phyloP scores from a whole-genome alignment of 1,140 invertebrate species.

The Hyles vespertilio region DNA sequence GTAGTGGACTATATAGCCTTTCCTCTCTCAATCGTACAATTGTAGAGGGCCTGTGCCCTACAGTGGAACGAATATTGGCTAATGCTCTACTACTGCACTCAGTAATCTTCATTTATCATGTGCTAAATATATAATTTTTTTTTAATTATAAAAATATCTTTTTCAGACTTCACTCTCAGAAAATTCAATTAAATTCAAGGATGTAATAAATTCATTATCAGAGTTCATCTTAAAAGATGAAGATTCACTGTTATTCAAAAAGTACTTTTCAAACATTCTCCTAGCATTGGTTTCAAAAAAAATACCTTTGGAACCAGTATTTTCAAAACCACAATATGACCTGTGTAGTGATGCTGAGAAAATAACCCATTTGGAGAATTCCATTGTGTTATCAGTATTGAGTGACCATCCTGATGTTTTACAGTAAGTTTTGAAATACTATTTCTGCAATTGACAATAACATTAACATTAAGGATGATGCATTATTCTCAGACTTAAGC shows the following conservation, averaged over 20 bases:
- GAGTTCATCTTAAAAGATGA: constrained; percentile 52
- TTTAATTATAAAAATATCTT: too few relatives aligned
- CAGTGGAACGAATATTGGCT: too few relatives aligned
- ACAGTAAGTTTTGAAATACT: constrained; percentile 57
- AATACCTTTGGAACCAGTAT: constrained; percentile 56
- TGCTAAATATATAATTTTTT: too few relatives aligned
- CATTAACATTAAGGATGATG: too few relatives aligned
- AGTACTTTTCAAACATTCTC: constrained; percentile 52
- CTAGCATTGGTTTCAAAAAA: constrained; percentile 50
- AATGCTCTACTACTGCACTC: too few relatives aligned
- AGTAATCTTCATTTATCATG: too few relatives aligned
- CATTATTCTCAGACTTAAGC: too few relatives aligned
- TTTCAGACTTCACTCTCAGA: constrained; percentile 21
- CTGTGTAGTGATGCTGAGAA: constrained; percentile 54
- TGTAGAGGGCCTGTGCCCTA: too few relatives aligned
- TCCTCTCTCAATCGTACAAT: too few relatives aligned
- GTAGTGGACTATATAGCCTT: too few relatives aligned
- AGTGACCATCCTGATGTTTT: constrained; percentile 73
- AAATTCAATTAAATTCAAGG: constrained; percentile 29
- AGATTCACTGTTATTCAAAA: constrained; percentile 52
- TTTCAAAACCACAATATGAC: constrained; percentile 43
- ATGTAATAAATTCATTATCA: constrained; percentile 43
- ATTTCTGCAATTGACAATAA: too few relatives aligned
- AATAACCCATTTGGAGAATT: constrained; percentile 55
- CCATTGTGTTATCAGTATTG: constrained; percentile 42